Percentiles rank a stretch among this genome's conserved stretches.
phyloP scores from a whole-genome alignment of 1,140 invertebrate species.

The Arctopsyche grandis region DNA sequence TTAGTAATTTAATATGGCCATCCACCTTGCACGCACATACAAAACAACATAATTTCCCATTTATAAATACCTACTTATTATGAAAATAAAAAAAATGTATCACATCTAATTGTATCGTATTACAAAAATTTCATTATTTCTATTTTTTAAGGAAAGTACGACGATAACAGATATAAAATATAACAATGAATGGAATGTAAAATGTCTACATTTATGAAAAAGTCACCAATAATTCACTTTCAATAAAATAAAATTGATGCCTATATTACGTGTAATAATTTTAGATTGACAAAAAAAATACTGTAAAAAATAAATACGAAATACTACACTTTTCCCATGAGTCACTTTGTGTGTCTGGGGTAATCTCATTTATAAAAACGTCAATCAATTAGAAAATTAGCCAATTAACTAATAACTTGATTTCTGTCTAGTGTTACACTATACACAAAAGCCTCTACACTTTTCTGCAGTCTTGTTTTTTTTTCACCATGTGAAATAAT shows the following conservation, averaged over 20 bases:
- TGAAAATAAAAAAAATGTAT: no score
- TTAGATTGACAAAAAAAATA: no score
- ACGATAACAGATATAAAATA: no score
- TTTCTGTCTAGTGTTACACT: constrained; percentile 43
- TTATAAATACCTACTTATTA: no score
- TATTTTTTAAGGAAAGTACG: no score
- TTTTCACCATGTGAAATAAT: neutral
- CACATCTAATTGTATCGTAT: no score
- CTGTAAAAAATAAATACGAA: neutral
- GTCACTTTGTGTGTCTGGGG: constrained; percentile 10
- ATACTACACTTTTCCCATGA: constrained; percentile 33
- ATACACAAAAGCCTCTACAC: neutral
- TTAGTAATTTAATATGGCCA: constrained; percentile 49
- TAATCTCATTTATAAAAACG: constrained; percentile 54
- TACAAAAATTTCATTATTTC: no score
- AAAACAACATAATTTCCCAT: constrained; percentile 19
- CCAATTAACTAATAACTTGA: constrained; percentile 56
- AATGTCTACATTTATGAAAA: no score
- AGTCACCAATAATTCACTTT: no score
- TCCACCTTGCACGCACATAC: constrained; percentile 1
- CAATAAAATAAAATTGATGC: no score
- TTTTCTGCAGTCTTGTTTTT: constrained; percentile 1
- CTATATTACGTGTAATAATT: no score
- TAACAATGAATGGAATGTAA: no score
- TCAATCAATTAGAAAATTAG: constrained; percentile 56